Percentiles rank a stretch among this genome's conserved stretches.
These are phyloP conservation scores for Hormaphis cornu DNA, from an alignment of 1,140 invertebrate species.

Conservation along the genomic window DNA sequence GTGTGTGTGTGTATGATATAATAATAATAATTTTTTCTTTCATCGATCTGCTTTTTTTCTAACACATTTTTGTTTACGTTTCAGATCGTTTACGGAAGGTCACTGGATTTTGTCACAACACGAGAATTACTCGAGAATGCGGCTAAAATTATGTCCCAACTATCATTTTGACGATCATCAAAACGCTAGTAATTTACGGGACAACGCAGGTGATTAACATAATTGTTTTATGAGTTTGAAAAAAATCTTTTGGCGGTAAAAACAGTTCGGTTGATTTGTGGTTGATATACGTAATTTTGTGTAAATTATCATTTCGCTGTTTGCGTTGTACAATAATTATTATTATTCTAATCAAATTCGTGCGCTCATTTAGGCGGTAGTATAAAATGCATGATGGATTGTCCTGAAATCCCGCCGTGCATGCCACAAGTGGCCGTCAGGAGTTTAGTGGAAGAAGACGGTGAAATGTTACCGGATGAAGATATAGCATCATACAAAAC, in stretches of 20 bases:
- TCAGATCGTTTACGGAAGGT: conserved; percentile 39
- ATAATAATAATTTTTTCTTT: background rate
- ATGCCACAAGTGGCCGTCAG: conserved; percentile 17
- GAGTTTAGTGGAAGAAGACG: conserved; percentile 22
- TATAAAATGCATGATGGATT: conserved; percentile 32
- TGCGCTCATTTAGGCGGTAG: conserved; percentile 12
- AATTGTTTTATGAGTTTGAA: background rate
- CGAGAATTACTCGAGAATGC: conserved; percentile 56
- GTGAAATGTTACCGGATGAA: conserved; percentile 25
- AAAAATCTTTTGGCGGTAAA: background rate
- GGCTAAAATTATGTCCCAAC: conserved; percentile 52
- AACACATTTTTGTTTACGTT: conserved; percentile 31
- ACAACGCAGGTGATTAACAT: conserved; percentile 46
- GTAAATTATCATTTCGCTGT: too few species aligned
- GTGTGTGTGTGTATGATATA: too few species aligned
- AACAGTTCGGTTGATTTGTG: too few species aligned
- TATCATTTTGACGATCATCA: conserved; percentile 50
- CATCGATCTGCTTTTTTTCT: background rate
- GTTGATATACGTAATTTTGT: too few species aligned
- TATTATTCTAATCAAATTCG: background rate
- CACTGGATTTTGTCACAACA: conserved; percentile 54
- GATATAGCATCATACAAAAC: conserved; percentile 24
- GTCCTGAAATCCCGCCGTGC: conserved; percentile 16
- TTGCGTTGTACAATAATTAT: too few species aligned
- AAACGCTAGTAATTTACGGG: conserved; percentile 54